phyloP scores from a whole-genome alignment of 2,888 invertebrate genomes.

The Anorthoa munda region DNA sequence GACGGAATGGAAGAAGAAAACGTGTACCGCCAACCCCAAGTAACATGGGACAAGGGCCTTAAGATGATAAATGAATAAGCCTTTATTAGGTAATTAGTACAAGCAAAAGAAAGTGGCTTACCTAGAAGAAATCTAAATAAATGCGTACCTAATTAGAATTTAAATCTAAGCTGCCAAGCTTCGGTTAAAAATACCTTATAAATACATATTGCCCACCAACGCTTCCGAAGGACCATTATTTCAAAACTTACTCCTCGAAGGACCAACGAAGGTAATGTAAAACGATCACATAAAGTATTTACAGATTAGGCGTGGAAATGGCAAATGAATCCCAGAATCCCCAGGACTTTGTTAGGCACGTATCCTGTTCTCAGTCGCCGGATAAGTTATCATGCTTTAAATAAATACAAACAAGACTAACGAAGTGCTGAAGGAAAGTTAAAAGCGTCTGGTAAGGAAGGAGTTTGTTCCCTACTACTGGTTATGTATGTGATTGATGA shows the following conservation, averaged over 20 bases:
- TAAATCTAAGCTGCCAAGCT: not conserved
- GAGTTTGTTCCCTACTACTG: constrained; percentile 73
- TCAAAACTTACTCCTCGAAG: constrained; percentile 49
- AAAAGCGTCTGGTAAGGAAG: constrained; percentile 84
- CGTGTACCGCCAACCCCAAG: too few relatives aligned
- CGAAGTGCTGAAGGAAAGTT: constrained; percentile 89
- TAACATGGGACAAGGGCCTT: too few relatives aligned
- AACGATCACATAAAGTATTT: constrained; percentile 58
- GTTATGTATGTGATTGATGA: constrained; percentile 28
- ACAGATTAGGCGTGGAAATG: constrained; percentile 75
- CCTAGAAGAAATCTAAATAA: not conserved
- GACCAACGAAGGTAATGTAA: constrained; percentile 46
- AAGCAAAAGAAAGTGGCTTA: not conserved
- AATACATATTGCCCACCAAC: constrained; percentile 1
- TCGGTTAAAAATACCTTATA: not conserved
- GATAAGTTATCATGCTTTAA: constrained; percentile 87
- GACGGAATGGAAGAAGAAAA: too few relatives aligned
- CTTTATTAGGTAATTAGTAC: too few relatives aligned
- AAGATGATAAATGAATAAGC: too few relatives aligned
- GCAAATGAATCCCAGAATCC: constrained; percentile 76
- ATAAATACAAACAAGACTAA: constrained; percentile 89
- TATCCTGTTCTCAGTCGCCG: constrained; percentile 85
- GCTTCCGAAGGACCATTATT: constrained; percentile 22
- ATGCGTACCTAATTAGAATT: not conserved
- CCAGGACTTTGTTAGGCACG: constrained; percentile 75